phyloP scores from a whole-genome alignment of 2,888 invertebrate genomes.

The Macaria liturata region DNA sequence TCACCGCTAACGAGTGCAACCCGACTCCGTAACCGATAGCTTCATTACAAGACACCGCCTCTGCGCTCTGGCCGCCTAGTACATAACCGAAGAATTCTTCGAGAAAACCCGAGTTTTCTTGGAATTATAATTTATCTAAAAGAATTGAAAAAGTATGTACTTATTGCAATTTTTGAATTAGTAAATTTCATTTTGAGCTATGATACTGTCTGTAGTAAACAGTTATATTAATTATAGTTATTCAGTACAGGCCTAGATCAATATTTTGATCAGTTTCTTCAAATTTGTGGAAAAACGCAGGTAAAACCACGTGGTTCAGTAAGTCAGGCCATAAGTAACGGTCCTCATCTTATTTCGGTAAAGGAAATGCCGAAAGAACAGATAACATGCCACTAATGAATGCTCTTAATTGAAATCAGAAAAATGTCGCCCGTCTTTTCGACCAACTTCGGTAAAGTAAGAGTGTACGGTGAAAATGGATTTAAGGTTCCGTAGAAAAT shows the following conservation, averaged over 20 bases:
- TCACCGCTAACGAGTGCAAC: slow-evolving; percentile 70
- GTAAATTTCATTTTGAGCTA: too few species aligned
- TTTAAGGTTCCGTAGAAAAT: slow-evolving; percentile 13
- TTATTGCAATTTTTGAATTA: too few species aligned
- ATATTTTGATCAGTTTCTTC: too few species aligned
- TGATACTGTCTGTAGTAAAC: too few species aligned
- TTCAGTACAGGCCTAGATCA: too few species aligned
- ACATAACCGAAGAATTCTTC: slow-evolving; percentile 12
- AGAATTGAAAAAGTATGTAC: too few species aligned
- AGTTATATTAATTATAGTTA: too few species aligned
- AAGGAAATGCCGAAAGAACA: slow-evolving; percentile 4
- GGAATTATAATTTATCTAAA: too few species aligned
- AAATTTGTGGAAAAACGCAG: too few species aligned
- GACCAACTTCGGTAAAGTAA: background rate
- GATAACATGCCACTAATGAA: slow-evolving; percentile 19
- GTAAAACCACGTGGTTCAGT: too few species aligned
- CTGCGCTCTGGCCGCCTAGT: slow-evolving; percentile 20
- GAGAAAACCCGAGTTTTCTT: slow-evolving; percentile 9
- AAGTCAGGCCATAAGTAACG: too few species aligned
- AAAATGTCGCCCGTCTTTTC: slow-evolving; percentile 9
- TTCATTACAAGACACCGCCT: slow-evolving; percentile 62
- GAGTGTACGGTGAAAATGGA: background rate
- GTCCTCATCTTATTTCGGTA: background rate
- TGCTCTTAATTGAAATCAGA: slow-evolving; percentile 19
- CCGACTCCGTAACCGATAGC: slow-evolving; percentile 68